A percentile compares a stretch with the other conserved stretches of the same genome.
These are phyloP conservation scores for Leptopilina boulardi DNA, from an alignment of 1,140 invertebrate genomes.

Conservation along the genomic window DNA sequence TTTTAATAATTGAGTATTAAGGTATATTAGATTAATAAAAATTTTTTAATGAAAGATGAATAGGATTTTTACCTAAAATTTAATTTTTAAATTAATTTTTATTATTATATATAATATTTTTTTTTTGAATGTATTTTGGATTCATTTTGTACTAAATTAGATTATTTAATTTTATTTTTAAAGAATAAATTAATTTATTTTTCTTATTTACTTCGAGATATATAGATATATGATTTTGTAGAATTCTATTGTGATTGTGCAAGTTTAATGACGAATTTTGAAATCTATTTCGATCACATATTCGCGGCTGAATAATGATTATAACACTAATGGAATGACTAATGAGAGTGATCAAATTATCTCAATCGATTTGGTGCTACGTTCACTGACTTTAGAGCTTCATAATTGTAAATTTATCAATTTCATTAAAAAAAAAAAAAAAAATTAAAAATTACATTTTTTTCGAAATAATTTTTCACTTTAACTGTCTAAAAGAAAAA, in stretches of 20 bases:
- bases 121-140: too few relatives aligned
- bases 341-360: conserved; percentile 27
- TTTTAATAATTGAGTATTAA: conserved; percentile 50
- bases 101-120: background rate
- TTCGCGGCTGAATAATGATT: conserved; percentile 18
- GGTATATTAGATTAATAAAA: conserved; percentile 45
- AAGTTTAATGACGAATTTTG: conserved; percentile 39
- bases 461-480: background rate
- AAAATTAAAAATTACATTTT: too few relatives aligned
- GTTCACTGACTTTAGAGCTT: background rate
- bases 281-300: conserved; percentile 37
- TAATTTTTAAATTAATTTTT: background rate
- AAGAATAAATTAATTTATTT: background rate
- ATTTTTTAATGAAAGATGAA: conserved; percentile 48
- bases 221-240: background rate
- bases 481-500: too few relatives aligned
- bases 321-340: conserved; percentile 17
- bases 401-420: background rate
- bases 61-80: background rate
- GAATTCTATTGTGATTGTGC: conserved; percentile 8
- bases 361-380: background rate
- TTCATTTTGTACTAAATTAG: too few relatives aligned
- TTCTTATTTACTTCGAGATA: background rate
- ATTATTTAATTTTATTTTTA: too few relatives aligned
- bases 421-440: background rate